Evolutionary conservation across 2,113 vertebrate genomes (phyloP).

Genomic region (Oryzias curvinotus): DNA sequence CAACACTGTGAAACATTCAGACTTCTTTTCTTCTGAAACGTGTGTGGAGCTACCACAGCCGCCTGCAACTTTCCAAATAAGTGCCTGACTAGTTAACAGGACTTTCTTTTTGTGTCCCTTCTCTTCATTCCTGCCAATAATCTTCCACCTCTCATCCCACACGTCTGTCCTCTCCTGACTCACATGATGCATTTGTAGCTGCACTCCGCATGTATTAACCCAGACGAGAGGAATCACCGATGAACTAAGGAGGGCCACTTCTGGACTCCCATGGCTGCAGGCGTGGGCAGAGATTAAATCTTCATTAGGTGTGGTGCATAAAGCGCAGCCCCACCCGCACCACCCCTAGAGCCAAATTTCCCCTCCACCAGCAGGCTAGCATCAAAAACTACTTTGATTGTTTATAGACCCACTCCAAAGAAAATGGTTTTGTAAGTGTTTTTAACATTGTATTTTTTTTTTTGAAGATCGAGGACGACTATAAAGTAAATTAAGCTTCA

Average conservation of each 20-base stretch:
- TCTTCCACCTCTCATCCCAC: constrained; percentile 24
- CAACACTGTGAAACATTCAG: constrained; percentile 64
- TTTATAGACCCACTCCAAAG: not conserved
- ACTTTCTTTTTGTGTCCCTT: constrained; percentile 6
- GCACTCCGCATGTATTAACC: constrained; percentile 49
- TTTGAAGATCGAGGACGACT: no score
- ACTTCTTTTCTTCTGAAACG: constrained; percentile 59
- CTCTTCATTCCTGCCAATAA: constrained; percentile 20
- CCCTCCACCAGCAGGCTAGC: constrained; percentile 7
- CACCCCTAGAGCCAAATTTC: constrained; percentile 3
- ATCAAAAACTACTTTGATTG: constrained; percentile 13
- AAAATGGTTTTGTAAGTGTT: constrained; percentile 7
- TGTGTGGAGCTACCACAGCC: constrained; percentile 32
- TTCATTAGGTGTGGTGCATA: constrained; percentile 40
- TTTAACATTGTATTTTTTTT: not conserved
- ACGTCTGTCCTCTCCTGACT: constrained; percentile 29
- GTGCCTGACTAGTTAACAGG: constrained; percentile 33
- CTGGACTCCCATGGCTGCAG: constrained; percentile 41
- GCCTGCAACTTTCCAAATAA: constrained; percentile 39
- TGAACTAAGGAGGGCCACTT: constrained; percentile 45
- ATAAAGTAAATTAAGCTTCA: no score
- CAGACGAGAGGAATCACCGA: constrained; percentile 39
- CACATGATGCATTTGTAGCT: constrained; percentile 14
- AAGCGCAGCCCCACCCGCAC: constrained; percentile 14
- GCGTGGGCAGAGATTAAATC: constrained; percentile 56